Conservation (phyloP, 2,797 vertebrate species). For the Microhierax caerulescens region DNA sequence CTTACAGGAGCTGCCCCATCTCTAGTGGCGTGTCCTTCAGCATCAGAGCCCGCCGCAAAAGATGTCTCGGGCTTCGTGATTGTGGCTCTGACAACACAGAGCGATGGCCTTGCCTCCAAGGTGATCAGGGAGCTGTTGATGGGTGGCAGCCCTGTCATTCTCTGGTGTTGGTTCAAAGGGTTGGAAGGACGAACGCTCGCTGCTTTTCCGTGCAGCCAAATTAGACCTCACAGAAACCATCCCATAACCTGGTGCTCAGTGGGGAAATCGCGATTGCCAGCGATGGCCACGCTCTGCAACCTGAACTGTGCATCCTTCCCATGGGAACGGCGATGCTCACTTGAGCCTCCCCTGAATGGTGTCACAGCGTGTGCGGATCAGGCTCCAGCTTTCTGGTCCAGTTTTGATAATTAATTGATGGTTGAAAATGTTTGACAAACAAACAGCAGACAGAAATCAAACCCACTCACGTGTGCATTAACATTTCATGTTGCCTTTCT, state of each 20-base stretch:
- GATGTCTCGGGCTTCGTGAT: neutral
- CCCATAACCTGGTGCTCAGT: neutral
- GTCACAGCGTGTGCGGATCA: fast-evolving
- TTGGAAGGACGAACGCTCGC: neutral
- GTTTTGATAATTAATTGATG: slow-evolving; percentile 55
- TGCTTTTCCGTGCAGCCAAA: neutral
- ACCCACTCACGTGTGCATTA: neutral
- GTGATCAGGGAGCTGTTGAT: neutral
- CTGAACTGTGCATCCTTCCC: fast-evolving
- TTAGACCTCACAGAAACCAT: neutral
- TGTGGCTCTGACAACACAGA: neutral
- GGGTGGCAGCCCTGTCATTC: neutral
- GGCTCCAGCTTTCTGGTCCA: neutral
- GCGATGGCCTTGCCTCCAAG: neutral
- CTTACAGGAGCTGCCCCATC: neutral
- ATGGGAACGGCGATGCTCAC: fast-evolving
- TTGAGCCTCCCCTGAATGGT: neutral
- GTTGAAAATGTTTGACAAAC: slow-evolving; percentile 14
- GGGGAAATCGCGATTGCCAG: neutral
- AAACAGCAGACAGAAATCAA: slow-evolving; percentile 5
- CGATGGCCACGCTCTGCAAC: fast-evolving
- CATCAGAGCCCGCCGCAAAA: neutral
- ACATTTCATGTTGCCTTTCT: slow-evolving; percentile 21
- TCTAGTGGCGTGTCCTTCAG: fast-evolving
- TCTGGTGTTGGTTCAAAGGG: neutral